Evolutionary conservation across 2,113 vertebrate species (phyloP).

Genomic region (Malurus cyaneus): DNA sequence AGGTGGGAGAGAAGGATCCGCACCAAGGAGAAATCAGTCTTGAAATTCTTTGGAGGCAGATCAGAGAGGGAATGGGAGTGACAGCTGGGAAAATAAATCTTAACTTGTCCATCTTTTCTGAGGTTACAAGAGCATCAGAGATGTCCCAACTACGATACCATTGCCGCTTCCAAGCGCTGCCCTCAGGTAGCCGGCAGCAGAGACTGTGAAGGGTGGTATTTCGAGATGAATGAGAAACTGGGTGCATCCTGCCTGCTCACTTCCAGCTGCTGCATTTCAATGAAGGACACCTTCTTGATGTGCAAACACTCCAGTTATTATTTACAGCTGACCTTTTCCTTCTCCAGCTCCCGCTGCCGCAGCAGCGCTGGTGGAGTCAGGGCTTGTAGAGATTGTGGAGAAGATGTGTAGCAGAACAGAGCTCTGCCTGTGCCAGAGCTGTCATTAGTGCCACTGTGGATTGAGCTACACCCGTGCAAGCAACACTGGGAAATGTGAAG

Average conservation of each 20-base stretch:
- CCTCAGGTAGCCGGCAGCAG: neutral
- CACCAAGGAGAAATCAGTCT: neutral
- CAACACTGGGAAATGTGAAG: neutral
- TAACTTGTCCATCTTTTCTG: neutral
- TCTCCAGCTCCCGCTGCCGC: neutral
- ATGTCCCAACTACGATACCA: neutral
- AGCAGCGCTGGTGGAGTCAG: neutral
- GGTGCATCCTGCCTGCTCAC: neutral
- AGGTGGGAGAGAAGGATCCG: neutral
- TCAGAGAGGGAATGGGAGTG: neutral
- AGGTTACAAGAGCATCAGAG: neutral
- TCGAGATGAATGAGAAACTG: neutral
- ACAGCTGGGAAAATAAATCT: neutral
- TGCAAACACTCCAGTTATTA: constrained; percentile 24
- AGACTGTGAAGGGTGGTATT: neutral
- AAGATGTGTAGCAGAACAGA: neutral
- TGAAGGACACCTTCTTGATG: constrained; percentile 10
- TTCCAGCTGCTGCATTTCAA: constrained; percentile 1
- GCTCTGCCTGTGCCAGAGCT: constrained; percentile 19
- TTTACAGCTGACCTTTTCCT: constrained; percentile 46
- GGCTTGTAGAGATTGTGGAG: constrained; percentile 19
- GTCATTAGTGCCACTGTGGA: constrained; percentile 1
- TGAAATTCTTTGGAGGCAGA: neutral
- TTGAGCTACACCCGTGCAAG: neutral
- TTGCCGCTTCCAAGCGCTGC: neutral